Base-by-base conservation (phyloP, 2,113 vertebrate species). In the Perca schrenkii region DNA sequence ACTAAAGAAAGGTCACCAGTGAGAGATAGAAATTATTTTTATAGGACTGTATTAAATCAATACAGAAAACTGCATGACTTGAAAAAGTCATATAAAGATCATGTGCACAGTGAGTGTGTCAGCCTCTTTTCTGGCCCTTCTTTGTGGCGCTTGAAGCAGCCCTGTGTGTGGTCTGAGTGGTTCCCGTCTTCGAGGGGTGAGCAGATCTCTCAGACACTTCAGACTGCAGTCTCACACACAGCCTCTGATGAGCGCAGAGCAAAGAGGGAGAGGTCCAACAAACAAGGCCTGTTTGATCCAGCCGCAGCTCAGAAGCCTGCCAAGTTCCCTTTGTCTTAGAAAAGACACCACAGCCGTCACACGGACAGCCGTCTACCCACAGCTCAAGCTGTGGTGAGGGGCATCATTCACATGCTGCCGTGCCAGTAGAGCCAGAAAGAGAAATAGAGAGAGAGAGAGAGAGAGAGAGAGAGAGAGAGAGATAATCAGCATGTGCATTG, bases 111-210 rank as follows among this genome's bases (percentile, higher is more conserved):
- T 78, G 75, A 85, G 70, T 80, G 78, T 77, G 60, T 84, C 79
- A 36, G 85, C 74, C 54, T 77, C 83, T 72, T 77, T 75, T 82
- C 61, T 82, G 70, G n/a, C 49, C 28, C 28, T 84, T 84, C 84
- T 91, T 94, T 94, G 90, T 90, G 89, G 83, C 28, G 65, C 68
- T 69, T 85, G 65, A 90, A 91, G 80, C 80, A 46, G 57, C 85
- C 90, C 69, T 88, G 89, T 94, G 94, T 95, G 95, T 95, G 94
- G 94, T 95, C 94, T 92, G 80, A 86, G 83, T 87, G 79, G 85
- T 86, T 83, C 63, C 86, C 74, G 83, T 92, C 83, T 89, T 81
- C 28, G 17, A 83, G 91, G 85, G 90, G 82, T 61, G 77, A 88
- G 85, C 87, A 58, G 79, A 88, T 91, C 90, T 87, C 85, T 86